Conservation (phyloP, 2,888 invertebrate genomes). For the Oasisia sp. region DNA sequence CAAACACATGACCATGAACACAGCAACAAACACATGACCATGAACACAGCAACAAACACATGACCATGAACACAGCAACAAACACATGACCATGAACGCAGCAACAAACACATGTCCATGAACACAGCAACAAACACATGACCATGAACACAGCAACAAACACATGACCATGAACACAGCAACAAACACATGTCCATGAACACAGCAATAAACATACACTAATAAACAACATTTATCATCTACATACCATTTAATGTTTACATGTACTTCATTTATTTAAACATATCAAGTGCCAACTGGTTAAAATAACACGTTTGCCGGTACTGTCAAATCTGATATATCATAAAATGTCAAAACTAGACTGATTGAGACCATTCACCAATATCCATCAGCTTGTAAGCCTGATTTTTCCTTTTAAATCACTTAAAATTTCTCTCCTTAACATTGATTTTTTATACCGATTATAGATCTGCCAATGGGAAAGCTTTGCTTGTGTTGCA, state of each 20-base stretch:
- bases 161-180: not conserved
- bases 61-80: not conserved
- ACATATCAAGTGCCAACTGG: too few species aligned
- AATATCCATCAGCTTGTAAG: too few species aligned
- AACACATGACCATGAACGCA: not conserved
- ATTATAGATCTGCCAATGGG: too few species aligned
- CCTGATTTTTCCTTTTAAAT: too few species aligned
- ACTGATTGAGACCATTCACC: too few species aligned
- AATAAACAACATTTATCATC: not conserved
- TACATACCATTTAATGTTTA: not conserved
- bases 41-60: slow-evolving; percentile 49
- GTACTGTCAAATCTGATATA: too few species aligned
- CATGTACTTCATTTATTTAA: not conserved
- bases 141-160: not conserved
- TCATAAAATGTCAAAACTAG: too few species aligned
- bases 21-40: not conserved
- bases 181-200: not conserved
- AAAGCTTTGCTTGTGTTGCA: too few species aligned
- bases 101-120: not conserved
- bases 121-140: slow-evolving; percentile 47
- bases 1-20: not conserved
- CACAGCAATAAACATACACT: not conserved
- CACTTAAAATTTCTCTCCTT: too few species aligned
- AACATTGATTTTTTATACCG: too few species aligned
- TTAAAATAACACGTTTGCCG: too few species aligned